Conservation (phyloP, 2,888 invertebrate species). For the Cabera pusaria region DNA sequence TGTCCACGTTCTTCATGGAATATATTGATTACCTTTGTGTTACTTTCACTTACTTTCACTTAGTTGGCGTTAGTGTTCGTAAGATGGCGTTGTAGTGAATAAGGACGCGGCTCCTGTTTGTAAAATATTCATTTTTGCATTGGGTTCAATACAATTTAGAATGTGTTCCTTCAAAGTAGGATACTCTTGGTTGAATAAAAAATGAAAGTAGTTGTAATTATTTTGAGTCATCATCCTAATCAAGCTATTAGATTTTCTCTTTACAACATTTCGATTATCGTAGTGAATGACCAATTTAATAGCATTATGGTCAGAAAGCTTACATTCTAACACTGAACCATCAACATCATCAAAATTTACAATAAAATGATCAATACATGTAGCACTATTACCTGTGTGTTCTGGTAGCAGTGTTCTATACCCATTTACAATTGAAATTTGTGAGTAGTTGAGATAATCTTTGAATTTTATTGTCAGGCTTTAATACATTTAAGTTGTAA, state of each 20-base stretch:
- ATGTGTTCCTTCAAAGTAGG: background rate
- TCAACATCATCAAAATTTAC: conserved; percentile 1
- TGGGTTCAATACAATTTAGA: no score
- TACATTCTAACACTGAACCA: background rate
- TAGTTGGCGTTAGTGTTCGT: no score
- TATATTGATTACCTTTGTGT: no score
- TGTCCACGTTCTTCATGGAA: no score
- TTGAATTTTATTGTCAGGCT: background rate
- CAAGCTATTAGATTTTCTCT: background rate
- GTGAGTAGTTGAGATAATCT: background rate
- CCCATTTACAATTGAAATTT: background rate
- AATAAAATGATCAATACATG: conserved; percentile 4
- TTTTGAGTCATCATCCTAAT: background rate
- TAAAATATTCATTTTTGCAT: background rate
- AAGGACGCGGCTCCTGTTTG: no score
- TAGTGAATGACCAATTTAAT: background rate
- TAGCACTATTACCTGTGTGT: background rate
- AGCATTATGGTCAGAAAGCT: conserved; percentile 2
- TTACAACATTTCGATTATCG: background rate
- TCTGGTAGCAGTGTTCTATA: background rate
- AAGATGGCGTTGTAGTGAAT: no score
- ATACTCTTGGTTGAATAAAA: background rate
- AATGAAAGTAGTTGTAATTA: conserved; percentile 1
- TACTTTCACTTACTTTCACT: no score
- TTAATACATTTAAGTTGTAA: no score